Percentiles rank a stretch among this genome's conserved stretches.
phyloP scores from a whole-genome alignment of 2,113 vertebrate genomes.

The Polypterus senegalus region DNA sequence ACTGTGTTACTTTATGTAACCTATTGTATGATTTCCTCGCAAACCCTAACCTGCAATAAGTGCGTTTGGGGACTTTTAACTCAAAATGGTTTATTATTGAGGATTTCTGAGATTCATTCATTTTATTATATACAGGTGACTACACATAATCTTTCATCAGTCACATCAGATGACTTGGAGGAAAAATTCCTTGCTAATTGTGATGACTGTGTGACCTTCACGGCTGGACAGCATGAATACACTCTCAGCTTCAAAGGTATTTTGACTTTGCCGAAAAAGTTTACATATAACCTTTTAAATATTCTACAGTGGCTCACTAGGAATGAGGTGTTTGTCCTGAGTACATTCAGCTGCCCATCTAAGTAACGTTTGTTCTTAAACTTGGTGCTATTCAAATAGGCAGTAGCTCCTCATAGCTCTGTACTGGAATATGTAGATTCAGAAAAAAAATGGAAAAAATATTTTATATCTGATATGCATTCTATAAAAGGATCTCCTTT shows the following conservation, averaged over 20 bases:
- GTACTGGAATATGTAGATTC: no score
- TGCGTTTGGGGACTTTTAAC: background rate
- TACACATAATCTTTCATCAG: constrained; percentile 25
- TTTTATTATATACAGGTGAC: background rate
- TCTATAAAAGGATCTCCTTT: no score
- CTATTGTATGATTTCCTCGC: background rate
- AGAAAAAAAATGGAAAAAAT: no score
- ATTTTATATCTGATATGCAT: no score
- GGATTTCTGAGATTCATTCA: background rate
- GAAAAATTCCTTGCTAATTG: constrained; percentile 36
- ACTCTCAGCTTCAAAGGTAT: constrained; percentile 52
- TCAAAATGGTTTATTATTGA: background rate
- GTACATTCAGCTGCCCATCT: no score
- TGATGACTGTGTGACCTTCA: constrained; percentile 23
- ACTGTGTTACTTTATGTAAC: background rate
- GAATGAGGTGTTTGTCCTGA: no score
- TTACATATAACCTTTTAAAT: background rate
- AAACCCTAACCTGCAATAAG: no score
- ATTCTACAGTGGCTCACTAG: no score
- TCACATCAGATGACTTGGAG: constrained; percentile 43
- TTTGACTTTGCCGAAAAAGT: background rate
- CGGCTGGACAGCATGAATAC: constrained; percentile 28
- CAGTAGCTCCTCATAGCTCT: no score
- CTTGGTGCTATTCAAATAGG: no score
- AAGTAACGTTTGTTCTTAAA: no score